phyloP scores from a whole-genome alignment of 2,888 invertebrate species.

The Odontocerum albicorne region DNA sequence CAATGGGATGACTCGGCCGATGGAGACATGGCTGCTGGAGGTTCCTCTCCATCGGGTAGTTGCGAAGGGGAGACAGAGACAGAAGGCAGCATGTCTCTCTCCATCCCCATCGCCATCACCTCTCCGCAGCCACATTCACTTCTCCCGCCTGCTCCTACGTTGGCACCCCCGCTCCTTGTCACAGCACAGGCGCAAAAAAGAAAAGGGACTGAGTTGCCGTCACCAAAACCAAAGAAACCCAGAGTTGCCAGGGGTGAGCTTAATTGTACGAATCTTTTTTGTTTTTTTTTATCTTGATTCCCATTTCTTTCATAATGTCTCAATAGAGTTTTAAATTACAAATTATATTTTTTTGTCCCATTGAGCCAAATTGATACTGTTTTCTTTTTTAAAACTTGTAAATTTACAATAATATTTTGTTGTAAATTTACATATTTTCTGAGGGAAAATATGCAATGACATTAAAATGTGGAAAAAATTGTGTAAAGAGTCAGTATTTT shows the following conservation, averaged over 20 bases:
- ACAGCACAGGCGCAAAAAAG: slow-evolving; percentile 3
- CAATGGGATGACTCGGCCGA: slow-evolving; percentile 49
- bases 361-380: too few relatives aligned
- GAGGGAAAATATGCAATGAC: too few relatives aligned
- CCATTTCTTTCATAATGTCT: too few relatives aligned
- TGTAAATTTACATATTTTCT: too few relatives aligned
- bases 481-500: too few relatives aligned
- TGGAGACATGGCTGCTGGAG: slow-evolving; percentile 32
- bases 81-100: slow-evolving; percentile 38
- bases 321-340: too few relatives aligned
- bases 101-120: slow-evolving; percentile 10
- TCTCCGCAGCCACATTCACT: slow-evolving; percentile 10
- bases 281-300: too few relatives aligned
- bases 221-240: slow-evolving; percentile 15
- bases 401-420: too few relatives aligned
- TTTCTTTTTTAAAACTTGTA: too few relatives aligned
- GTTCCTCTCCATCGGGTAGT: slow-evolving; percentile 12
- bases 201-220: slow-evolving; percentile 2
- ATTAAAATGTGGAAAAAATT: too few relatives aligned
- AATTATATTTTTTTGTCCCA: too few relatives aligned
- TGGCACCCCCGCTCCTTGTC: background rate
- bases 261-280: too few relatives aligned
- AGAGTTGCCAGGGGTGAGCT: slow-evolving; percentile 8
- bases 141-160: background rate
- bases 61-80: slow-evolving; percentile 38